These are phyloP conservation scores for Chromis chromis DNA, from an alignment of 2,797 vertebrate species.

Conservation along the genomic window DNA sequence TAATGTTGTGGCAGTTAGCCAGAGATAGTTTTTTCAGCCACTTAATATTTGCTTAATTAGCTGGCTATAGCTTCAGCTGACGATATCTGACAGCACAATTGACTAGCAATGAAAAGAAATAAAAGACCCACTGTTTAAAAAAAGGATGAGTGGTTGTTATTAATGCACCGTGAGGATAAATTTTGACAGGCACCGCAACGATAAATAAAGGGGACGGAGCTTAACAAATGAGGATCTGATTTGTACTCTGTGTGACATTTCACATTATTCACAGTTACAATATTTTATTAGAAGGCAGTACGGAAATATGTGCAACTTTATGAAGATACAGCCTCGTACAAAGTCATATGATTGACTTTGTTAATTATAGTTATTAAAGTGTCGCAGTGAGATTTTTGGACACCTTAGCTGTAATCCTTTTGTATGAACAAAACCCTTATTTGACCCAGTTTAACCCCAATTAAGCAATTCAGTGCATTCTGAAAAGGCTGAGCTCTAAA, in stretches of 20 bases:
- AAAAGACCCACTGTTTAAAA: no score
- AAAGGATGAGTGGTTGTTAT: no score
- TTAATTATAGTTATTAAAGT: slow-evolving; percentile 10
- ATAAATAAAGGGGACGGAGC: not conserved
- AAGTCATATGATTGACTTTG: not conserved
- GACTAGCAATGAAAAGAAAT: no score
- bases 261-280: not conserved
- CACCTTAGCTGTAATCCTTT: not conserved
- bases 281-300: no score
- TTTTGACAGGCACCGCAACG: not conserved
- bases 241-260: not conserved
- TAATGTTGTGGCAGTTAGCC: no score
- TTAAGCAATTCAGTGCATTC: slow-evolving; percentile 23
- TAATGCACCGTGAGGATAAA: not conserved
- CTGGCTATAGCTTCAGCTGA: not conserved
- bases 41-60: not conserved
- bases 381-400: not conserved
- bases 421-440: slow-evolving; percentile 13
- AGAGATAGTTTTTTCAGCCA: not conserved
- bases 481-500: slow-evolving; percentile 31
- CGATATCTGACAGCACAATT: not conserved
- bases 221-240: not conserved
- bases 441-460: slow-evolving; percentile 34
- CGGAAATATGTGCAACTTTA: not conserved
- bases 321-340: not conserved